Evolutionary conservation across 2,888 invertebrate genomes (phyloP), one percentile per base, ranked within the genome.

Genomic region (Anagyrus pseudococci): DNA sequence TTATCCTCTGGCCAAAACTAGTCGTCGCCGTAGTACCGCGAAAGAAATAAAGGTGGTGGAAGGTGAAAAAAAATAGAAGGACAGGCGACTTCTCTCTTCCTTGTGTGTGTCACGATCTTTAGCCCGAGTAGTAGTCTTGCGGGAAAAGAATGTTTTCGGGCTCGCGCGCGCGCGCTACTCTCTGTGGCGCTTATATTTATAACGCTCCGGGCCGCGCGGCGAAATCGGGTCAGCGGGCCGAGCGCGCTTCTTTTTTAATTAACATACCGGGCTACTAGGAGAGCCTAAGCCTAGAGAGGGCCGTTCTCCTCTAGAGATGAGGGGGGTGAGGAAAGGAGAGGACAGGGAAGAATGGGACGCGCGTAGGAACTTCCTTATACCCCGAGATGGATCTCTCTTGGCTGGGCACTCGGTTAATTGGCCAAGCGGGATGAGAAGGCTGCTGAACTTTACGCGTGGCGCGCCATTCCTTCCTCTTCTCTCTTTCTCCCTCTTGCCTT

Each of bases 221-320:
- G 69, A 72, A 75, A 74, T 72, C 71, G 68, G 76, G 76, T 76
- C 75, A 75, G 71, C 74, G 70, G 74, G 73, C 69, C 75, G 60
- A 58, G n/a, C 41, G 41, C 54, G 26, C 37, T 59, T 64, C 43
- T 57, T 52, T 62, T 62, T 59, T 62, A 66, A 66, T 62, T 66
- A 66, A 66, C 58, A 62, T 66, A 59, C 62, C 59, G 46, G n/a
- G 58, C 58, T 65, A 58, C 55, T 46, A 40, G 23, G n/a, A 29
- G 10, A 29, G 29, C 29, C 4, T 29, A 4, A 29, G 29, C 29
- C 29, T 10, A 10, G 29, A 10, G 6, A 29, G 29, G 29, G 29
- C 29, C 10, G 6, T 10, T 29, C 29, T 29, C 10, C 29, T 29
- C 29, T 29, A 4, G 29, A 29, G 29, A n/a, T n/a, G n/a, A n/a